phyloP scores from a whole-genome alignment of 2,888 invertebrate species.

The Agrochola litura region DNA sequence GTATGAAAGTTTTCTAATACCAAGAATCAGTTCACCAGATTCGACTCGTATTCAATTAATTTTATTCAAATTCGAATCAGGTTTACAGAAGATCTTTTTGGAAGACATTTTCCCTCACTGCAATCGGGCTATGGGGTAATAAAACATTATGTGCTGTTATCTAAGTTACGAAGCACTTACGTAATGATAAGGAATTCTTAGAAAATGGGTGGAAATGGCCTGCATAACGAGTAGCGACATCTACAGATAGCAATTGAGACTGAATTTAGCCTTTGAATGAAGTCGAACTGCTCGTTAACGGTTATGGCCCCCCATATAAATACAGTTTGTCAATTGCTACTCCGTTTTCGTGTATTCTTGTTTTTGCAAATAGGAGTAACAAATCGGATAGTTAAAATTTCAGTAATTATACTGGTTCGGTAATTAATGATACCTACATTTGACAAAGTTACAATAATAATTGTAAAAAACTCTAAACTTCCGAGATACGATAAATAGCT shows the following conservation, averaged over 20 bases:
- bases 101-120: conserved; percentile 14
- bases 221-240: conserved; percentile 48
- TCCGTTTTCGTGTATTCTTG: conserved; percentile 16
- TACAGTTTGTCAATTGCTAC: conserved; percentile 10
- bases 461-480: not conserved
- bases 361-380: not conserved
- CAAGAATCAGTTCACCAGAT: not conserved
- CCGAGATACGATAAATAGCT: no score
- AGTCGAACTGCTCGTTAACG: conserved; percentile 28
- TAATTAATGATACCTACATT: not conserved
- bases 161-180: conserved; percentile 50
- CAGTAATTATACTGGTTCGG: not conserved
- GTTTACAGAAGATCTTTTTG: not conserved
- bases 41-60: conserved; percentile 12
- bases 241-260: conserved; percentile 50
- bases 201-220: conserved; percentile 45
- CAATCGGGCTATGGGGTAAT: conserved; percentile 32
- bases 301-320: conserved; percentile 1
- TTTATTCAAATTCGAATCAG: conserved; percentile 29
- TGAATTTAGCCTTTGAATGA: conserved; percentile 50
- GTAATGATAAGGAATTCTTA: conserved; percentile 57
- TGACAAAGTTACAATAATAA: not conserved
- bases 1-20: not conserved
- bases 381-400: not conserved
- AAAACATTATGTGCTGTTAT: conserved; percentile 61